A percentile compares a stretch with the other conserved stretches of the same genome.
Conservation (phyloP, 2,888 invertebrate species). For the Rhamphomyia laevipes region DNA sequence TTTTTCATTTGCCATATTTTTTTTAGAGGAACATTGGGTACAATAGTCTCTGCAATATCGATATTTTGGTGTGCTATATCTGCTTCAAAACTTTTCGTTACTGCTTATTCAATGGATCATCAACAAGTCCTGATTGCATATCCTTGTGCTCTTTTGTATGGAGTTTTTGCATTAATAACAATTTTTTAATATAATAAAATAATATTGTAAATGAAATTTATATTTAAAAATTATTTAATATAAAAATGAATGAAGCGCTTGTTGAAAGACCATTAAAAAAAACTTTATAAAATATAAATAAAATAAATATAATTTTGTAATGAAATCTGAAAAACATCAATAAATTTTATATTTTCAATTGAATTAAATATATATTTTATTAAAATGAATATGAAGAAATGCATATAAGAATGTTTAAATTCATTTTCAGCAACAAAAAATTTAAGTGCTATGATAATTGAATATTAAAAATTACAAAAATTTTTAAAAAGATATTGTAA, state of each 20-base stretch:
- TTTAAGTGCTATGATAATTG: too few species aligned
- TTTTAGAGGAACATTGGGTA: constrained; percentile 45
- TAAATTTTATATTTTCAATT: too few species aligned
- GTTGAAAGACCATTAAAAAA: background rate
- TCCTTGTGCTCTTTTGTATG: constrained; percentile 65
- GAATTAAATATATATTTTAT: too few species aligned
- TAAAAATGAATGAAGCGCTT: background rate
- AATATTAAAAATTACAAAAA: too few species aligned
- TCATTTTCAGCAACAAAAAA: too few species aligned
- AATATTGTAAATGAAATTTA: background rate
- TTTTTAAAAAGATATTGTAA: too few species aligned
- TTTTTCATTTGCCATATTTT: constrained; percentile 16
- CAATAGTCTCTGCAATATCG: constrained; percentile 43
- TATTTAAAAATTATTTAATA: background rate
- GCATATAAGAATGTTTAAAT: too few species aligned
- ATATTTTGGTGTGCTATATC: constrained; percentile 64
- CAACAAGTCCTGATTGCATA: constrained; percentile 61
- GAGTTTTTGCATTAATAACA: constrained; percentile 64
- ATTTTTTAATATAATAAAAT: constrained; percentile 45
- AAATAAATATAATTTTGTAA: background rate
- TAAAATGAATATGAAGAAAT: too few species aligned
- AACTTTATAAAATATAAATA: background rate
- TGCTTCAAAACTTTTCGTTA: constrained; percentile 66
- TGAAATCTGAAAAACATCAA: too few species aligned
- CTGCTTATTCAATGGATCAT: constrained; percentile 60